Evolutionary conservation across 2,888 invertebrate genomes (phyloP), one percentile per base, ranked within the genome.

Genomic region (Caradrina clavipalpis): DNA sequence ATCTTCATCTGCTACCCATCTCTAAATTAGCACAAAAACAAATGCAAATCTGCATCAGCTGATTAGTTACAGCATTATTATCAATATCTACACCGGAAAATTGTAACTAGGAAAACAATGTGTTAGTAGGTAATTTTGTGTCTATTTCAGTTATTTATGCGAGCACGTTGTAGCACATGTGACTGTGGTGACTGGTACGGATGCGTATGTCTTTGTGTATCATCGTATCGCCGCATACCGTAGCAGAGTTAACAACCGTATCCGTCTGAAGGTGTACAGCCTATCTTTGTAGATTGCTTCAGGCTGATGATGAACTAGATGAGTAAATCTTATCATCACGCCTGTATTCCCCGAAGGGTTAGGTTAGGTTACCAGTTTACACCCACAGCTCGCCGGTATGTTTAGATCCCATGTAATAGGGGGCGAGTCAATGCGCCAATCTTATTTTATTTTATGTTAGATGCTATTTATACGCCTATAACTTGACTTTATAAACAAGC

Each of bases 71-170:
- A 49, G 22, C 21, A 53, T 47, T 51, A 63, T 60, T 64, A 76
- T 76, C 63, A 63, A 56, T 64, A 76, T 76, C 64, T 72, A 53
- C 17, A 56, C 80, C 76, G 76, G 78, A 65, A 70, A 67, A 45
- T 35, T 42, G 4, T 26, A 58, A 59, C 55, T 58, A 79, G 80
- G 67, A 62, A 78, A 74, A 76, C 55, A 26, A 70, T 75, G 61
- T 71, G 64, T 65, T 59, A 64, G 61, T 59, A 65, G 61, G 67
- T 65, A n/a, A 76, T 63, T 79, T 76, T 68, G 45, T 57, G n/a
- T 65, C 65, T 76, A 76, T 76, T 68, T 76, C 45, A 50, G 68
- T 55, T 77, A 78, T 73, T 64, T 77, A 70, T 75, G 58, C 53
- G n/a, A 57, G 49, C 80, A 75, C 78, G 78, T 79, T 66, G 59